Evolutionary conservation across 2,888 invertebrate species (phyloP), one percentile per base, ranked within the genome.

Genomic region (Rotaria macrura): DNA sequence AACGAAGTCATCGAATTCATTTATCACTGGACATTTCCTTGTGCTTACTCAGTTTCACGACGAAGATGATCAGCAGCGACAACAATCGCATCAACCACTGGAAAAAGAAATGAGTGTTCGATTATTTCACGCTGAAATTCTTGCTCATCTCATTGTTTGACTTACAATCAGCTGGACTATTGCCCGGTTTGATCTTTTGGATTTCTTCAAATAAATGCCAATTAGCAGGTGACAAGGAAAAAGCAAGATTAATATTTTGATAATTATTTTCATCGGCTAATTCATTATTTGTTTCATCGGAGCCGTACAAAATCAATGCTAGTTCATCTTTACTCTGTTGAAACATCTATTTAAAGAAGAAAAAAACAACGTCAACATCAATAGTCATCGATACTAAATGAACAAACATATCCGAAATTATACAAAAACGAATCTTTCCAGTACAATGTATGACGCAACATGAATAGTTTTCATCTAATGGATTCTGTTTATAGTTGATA

Each of bases 241-340:
- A 90, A 25, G 91, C 90, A 55, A 93, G 89, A 85, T 92, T 91
- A 85, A 94, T 93, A 88, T 93, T 92, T 85, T 91, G 90, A 89
- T 93, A 94, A 86, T 89, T 89, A 43, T 89, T 89, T 7, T 89
- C 90, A 85, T 89, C 89, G 14, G 90, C 89, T 34, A 92, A 88
- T 6, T 89, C 89, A 87, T 92, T 93, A 87, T 89, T 91, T 0
- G 93, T 93, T 20, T 92, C 92, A 87, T 92, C 91, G 0, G 93
- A 92, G 0, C 94, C 94, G 88, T 94, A 91, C 84, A 94, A 89
- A 23, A 94, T 91, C 84, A 94, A 90, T 2, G 93, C 93, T 7
- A 94, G 88, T 87, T 93, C 92, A 90, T 94, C 94, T 88, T 93
- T 93, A 4, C 93, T 93, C 87, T 93, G 92, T 72, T 93, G 92